Evolutionary conservation across 2,113 vertebrate species (phyloP).

Genomic region (Campylorhamphus procurvoides): DNA sequence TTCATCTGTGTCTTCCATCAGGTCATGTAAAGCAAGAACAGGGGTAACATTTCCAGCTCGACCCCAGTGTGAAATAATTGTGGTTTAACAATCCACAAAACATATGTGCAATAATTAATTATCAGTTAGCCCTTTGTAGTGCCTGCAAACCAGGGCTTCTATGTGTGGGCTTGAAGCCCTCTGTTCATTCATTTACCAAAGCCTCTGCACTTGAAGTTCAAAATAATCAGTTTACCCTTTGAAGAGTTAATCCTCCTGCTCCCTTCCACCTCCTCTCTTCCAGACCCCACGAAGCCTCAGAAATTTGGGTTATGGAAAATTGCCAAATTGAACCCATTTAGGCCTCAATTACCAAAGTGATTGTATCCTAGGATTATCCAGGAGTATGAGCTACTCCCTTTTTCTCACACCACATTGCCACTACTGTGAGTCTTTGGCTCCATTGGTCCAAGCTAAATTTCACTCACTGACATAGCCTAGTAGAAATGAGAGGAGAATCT

Average conservation of each 20-base stretch:
- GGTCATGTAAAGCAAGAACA: background rate
- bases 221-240: conserved; percentile 18
- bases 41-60: background rate
- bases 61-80: background rate
- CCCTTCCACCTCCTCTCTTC: background rate
- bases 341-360: background rate
- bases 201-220: background rate
- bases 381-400: background rate
- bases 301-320: conserved; percentile 19
- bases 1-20: conserved; percentile 13
- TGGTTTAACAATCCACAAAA: background rate
- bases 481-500: conserved; percentile 47
- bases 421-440: background rate
- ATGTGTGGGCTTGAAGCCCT: background rate
- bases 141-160: background rate
- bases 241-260: conserved; percentile 9
- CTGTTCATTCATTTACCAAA: conserved; percentile 10
- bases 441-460: conserved; percentile 19
- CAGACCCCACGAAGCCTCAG: background rate
- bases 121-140: background rate
- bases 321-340: conserved; percentile 5
- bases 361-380: background rate
- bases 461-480: background rate
- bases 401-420: background rate
- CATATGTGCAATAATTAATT: conserved; percentile 15